phyloP scores from a whole-genome alignment of 2,888 invertebrate genomes.

The Spilosoma lubricipeda region DNA sequence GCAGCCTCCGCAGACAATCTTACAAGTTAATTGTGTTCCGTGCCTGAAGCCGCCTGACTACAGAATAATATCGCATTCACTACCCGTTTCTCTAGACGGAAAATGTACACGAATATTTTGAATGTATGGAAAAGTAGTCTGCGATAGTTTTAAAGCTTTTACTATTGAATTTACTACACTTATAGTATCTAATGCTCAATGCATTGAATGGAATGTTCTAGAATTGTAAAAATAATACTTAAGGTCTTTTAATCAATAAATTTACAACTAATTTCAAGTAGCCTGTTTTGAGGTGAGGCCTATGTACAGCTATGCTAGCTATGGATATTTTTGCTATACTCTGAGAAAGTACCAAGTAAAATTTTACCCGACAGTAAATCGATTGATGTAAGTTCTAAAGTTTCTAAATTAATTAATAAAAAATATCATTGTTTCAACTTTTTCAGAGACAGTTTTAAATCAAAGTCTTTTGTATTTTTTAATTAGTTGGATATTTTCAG shows the following conservation, averaged over 20 bases:
- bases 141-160: constrained; percentile 2
- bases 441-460: neutral
- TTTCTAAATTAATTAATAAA: no score
- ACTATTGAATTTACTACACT: neutral
- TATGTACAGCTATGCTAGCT: no score
- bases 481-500: neutral
- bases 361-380: neutral
- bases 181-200: neutral
- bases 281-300: no score
- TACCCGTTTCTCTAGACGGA: constrained; percentile 47
- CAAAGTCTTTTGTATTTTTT: neutral
- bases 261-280: no score
- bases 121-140: constrained; percentile 20
- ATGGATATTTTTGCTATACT: neutral
- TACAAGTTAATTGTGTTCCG: constrained; percentile 87
- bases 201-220: no score
- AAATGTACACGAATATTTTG: constrained; percentile 35
- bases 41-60: constrained; percentile 82
- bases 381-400: neutral
- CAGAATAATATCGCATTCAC: constrained; percentile 81
- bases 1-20: constrained; percentile 86
- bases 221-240: no score
- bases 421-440: no score
- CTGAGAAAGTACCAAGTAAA: neutral
- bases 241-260: no score